phyloP scores from a whole-genome alignment of 2,888 invertebrate species.

The Temnothorax unifasciatus region DNA sequence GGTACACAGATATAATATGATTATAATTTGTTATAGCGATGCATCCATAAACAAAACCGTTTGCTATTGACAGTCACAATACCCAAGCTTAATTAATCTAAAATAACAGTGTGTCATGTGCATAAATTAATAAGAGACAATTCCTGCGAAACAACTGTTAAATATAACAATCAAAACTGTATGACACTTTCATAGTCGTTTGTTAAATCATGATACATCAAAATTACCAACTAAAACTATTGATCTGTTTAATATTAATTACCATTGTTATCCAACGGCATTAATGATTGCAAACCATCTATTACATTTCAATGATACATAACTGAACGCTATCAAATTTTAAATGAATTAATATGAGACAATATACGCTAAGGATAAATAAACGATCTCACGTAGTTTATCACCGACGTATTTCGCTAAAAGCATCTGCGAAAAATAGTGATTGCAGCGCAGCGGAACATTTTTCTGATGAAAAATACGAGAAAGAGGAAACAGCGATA shows the following conservation, averaged over 20 bases:
- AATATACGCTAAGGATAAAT: neutral
- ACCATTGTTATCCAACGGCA: neutral
- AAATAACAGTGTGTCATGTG: conserved; percentile 42
- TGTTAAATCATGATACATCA: conserved; percentile 2
- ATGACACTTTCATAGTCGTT: conserved; percentile 29
- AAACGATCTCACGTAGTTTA: neutral
- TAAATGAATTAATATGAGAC: conserved; percentile 1
- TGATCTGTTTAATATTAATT: conserved; percentile 4
- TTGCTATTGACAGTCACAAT: conserved; percentile 46
- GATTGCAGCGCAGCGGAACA: neutral
- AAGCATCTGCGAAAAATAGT: neutral
- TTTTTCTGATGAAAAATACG: neutral
- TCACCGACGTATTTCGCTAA: neutral
- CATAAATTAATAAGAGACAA: conserved; percentile 50
- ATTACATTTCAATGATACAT: conserved; percentile 8
- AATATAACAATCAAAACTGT: conserved; percentile 44
- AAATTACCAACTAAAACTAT: conserved; percentile 34
- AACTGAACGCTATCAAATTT: neutral
- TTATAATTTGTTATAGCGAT: conserved; percentile 25
- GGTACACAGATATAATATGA: neutral
- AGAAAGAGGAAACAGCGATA: neutral
- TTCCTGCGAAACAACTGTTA: conserved; percentile 37
- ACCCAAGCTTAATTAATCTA: conserved; percentile 44
- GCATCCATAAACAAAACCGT: conserved; percentile 28
- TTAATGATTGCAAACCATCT: conserved; percentile 8